A percentile compares a stretch with the other conserved stretches of the same genome.
Conservation (phyloP, 2,113 vertebrate species). For the Callaeas wilsoni region DNA sequence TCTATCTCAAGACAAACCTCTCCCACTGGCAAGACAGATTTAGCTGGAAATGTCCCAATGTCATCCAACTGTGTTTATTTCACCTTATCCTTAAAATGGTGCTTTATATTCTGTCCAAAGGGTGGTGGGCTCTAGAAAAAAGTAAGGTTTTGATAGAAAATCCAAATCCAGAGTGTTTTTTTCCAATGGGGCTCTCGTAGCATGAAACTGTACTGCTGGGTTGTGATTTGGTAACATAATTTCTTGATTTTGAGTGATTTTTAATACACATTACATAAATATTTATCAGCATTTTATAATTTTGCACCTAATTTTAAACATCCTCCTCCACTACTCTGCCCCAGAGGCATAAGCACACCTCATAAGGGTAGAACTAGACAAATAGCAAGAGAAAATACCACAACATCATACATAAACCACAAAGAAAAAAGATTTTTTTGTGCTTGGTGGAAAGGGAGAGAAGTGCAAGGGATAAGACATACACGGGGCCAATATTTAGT, state of each 20-base stretch:
- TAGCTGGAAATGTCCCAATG: background rate
- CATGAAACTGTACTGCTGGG: background rate
- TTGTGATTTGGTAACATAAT: background rate
- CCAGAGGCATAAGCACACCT: background rate
- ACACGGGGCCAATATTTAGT: background rate
- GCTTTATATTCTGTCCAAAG: background rate
- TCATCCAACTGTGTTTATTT: background rate
- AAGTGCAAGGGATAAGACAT: background rate
- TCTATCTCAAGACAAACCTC: background rate
- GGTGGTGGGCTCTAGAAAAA: background rate
- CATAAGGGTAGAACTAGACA: background rate
- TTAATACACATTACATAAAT: background rate
- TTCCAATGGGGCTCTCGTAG: background rate
- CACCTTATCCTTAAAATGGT: background rate
- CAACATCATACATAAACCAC: background rate
- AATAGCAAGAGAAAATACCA: background rate
- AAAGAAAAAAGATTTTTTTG: background rate
- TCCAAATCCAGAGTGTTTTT: background rate
- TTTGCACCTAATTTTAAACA: constrained; percentile 12
- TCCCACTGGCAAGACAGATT: rapidly evolving
- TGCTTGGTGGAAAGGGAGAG: background rate
- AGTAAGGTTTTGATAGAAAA: background rate
- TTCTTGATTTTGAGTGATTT: background rate
- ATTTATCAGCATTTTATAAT: background rate
- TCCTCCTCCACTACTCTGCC: background rate